phyloP scores from a whole-genome alignment of 2,113 vertebrate genomes.

The Laterallus jamaicensis region DNA sequence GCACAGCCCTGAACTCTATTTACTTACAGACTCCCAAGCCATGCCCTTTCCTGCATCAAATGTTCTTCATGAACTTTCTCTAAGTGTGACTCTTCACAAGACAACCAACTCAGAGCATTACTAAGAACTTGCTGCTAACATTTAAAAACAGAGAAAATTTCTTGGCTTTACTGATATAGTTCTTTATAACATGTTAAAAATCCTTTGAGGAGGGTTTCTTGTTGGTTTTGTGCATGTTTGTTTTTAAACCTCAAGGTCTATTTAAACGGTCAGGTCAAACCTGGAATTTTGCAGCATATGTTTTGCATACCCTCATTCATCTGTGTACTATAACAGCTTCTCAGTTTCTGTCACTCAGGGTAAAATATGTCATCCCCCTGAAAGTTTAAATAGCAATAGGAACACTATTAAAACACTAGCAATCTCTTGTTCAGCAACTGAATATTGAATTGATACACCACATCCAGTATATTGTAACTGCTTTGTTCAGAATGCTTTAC shows the following conservation, averaged over 20 bases:
- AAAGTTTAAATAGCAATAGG: neutral
- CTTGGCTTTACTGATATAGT: neutral
- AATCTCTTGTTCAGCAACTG: neutral
- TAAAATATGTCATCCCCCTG: neutral
- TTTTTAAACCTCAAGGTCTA: slow-evolving; percentile 3
- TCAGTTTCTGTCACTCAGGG: neutral
- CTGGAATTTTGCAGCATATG: neutral
- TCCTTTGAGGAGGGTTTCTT: neutral
- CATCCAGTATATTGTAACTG: neutral
- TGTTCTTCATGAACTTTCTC: neutral
- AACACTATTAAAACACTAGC: neutral
- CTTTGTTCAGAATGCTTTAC: neutral
- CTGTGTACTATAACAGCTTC: neutral
- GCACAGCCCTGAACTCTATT: neutral
- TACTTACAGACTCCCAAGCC: neutral
- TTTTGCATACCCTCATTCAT: neutral
- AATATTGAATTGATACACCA: neutral
- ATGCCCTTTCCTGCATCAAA: neutral
- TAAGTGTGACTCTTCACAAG: rapidly evolving
- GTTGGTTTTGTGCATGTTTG: neutral
- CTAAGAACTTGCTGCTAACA: neutral
- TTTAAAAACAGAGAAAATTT: neutral
- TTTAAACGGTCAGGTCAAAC: neutral
- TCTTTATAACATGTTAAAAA: neutral
- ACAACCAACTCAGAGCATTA: neutral